phyloP scores from a whole-genome alignment of 2,888 invertebrate species.

The Mamestra brassicae region DNA sequence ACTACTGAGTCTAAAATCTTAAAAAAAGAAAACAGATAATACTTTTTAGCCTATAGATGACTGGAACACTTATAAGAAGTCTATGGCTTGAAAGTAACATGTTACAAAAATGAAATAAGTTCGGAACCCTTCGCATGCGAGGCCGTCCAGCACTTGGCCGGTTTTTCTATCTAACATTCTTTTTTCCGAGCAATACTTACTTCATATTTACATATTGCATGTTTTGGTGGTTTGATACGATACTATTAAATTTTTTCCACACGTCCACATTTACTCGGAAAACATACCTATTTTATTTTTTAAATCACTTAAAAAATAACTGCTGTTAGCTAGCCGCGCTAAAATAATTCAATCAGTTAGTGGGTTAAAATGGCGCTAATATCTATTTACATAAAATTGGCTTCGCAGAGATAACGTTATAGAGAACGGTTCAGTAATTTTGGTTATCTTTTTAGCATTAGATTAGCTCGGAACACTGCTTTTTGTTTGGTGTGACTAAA shows the following conservation, averaged over 20 bases:
- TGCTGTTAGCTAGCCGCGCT: background rate
- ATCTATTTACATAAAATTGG: conserved; percentile 1
- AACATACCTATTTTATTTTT: background rate
- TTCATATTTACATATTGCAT: background rate
- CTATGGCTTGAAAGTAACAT: no score
- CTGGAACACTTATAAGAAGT: no score
- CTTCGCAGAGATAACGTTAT: background rate
- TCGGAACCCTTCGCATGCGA: no score
- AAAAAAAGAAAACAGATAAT: no score
- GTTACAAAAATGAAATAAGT: no score
- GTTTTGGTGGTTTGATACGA: background rate
- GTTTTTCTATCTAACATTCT: no score
- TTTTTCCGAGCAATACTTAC: no score
- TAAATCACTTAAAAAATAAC: background rate
- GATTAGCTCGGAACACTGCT: background rate
- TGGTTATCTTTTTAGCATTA: background rate
- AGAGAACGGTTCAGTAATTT: background rate
- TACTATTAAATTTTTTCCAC: background rate
- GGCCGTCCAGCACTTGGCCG: no score
- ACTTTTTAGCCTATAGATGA: no score
- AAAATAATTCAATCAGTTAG: conserved; percentile 9
- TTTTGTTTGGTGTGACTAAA: background rate
- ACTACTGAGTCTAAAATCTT: no score
- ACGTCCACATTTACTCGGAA: background rate
- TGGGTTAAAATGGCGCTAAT: background rate